Percentiles rank a stretch among this genome's conserved stretches.
These are phyloP conservation scores for Erebia epiphron DNA, from an alignment of 2,888 invertebrate genomes.

Conservation along the genomic window DNA sequence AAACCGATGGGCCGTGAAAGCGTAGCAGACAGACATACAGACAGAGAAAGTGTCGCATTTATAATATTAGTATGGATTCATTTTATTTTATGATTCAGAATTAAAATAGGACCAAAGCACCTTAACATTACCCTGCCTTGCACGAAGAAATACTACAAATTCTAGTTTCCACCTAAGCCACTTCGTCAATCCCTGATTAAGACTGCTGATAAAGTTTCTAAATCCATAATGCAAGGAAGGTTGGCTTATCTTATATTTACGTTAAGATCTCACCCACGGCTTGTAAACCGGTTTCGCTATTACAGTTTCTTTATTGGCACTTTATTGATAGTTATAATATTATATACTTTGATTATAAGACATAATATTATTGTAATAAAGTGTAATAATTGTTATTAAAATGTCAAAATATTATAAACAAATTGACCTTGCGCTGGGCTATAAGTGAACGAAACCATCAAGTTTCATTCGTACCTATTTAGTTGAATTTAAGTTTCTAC, in stretches of 20 bases:
- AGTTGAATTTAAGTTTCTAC: too few relatives aligned
- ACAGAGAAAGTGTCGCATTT: too few relatives aligned
- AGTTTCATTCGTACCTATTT: too few relatives aligned
- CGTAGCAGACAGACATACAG: too few relatives aligned
- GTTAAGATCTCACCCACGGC: constrained; percentile 38
- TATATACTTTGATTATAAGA: not conserved
- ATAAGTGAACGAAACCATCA: too few relatives aligned
- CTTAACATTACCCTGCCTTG: constrained; percentile 16
- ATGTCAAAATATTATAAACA: too few relatives aligned
- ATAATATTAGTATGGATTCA: too few relatives aligned
- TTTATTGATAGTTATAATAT: constrained; percentile 16
- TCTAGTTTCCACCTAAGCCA: constrained; percentile 31
- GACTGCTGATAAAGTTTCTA: constrained; percentile 39
- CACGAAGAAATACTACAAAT: constrained; percentile 32
- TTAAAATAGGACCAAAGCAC: too few relatives aligned
- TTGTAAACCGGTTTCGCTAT: constrained; percentile 31
- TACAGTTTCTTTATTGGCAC: constrained; percentile 26
- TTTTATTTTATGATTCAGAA: too few relatives aligned
- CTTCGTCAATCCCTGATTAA: constrained; percentile 40
- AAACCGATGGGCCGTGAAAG: too few relatives aligned
- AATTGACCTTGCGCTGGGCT: too few relatives aligned
- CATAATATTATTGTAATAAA: not conserved
- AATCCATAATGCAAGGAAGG: constrained; percentile 40
- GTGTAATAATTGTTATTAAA: not conserved
- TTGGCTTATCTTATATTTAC: constrained; percentile 37